phyloP scores from a whole-genome alignment of 2,888 invertebrate genomes.

The Margaritifera margaritifera region DNA sequence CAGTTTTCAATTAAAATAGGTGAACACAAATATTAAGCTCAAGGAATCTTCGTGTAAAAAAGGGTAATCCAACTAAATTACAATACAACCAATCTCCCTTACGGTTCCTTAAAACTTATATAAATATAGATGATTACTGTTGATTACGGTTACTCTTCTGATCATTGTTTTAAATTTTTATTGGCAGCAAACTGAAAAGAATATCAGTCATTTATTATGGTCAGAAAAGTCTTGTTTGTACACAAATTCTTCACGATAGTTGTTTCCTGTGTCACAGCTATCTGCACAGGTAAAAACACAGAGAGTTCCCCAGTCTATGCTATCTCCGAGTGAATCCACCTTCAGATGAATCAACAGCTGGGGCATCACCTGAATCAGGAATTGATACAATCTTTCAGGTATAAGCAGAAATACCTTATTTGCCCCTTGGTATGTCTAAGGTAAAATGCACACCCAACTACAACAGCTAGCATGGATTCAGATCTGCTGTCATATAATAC shows the following conservation, averaged over 20 bases:
- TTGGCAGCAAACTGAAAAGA: too few relatives aligned
- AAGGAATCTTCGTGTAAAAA: too few relatives aligned
- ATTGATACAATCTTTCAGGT: background rate
- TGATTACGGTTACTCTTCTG: too few relatives aligned
- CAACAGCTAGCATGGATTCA: background rate
- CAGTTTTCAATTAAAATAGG: background rate
- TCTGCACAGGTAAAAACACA: slow-evolving; percentile 88
- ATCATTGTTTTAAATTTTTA: too few relatives aligned
- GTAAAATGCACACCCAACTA: background rate
- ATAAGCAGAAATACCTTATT: too few relatives aligned
- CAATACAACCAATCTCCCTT: too few relatives aligned
- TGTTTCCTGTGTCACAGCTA: slow-evolving; percentile 81
- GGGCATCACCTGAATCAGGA: slow-evolving; percentile 85
- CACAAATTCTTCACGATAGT: slow-evolving; percentile 85
- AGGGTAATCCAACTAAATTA: too few relatives aligned
- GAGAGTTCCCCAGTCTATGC: slow-evolving; percentile 92
- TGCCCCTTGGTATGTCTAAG: too few relatives aligned
- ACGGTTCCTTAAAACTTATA: too few relatives aligned
- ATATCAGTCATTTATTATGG: too few relatives aligned
- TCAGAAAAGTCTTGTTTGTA: slow-evolving; percentile 84
- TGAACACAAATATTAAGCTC: background rate
- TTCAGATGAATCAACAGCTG: slow-evolving; percentile 83
- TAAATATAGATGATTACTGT: too few relatives aligned
- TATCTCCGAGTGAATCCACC: slow-evolving; percentile 77
- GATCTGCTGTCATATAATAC: too few relatives aligned